phyloP scores from a whole-genome alignment of 2,797 vertebrate species.

The Fistularia commersonii region DNA sequence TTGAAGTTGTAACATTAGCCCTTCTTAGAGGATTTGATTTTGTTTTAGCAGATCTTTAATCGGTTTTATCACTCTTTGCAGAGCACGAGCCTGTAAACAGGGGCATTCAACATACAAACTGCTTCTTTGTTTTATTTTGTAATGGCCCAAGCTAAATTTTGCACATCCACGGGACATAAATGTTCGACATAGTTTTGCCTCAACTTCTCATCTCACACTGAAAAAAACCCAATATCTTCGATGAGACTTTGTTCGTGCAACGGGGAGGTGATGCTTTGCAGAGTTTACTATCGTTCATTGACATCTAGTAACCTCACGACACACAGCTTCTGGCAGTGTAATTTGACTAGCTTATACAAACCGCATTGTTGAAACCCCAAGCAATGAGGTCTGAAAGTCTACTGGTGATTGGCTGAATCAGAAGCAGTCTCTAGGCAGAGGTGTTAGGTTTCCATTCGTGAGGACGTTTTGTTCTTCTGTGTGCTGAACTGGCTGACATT shows the following conservation, averaged over 20 bases:
- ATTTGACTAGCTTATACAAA: constrained; percentile 66
- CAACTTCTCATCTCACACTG: too few relatives aligned
- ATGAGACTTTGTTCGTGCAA: background rate
- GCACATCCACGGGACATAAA: too few relatives aligned
- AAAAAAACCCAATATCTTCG: too few relatives aligned
- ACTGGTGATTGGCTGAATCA: constrained; percentile 60
- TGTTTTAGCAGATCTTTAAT: constrained; percentile 33
- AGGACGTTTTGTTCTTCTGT: constrained; percentile 55
- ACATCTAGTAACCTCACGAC: constrained; percentile 72
- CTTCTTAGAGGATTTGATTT: constrained; percentile 2
- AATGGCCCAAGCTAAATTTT: too few relatives aligned
- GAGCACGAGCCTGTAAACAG: constrained; percentile 12
- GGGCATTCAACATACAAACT: constrained; percentile 34
- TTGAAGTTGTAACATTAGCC: constrained; percentile 15
- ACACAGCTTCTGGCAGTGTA: constrained; percentile 53
- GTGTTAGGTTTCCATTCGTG: constrained; percentile 66
- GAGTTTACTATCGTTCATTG: constrained; percentile 76
- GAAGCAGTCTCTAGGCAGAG: constrained; percentile 55
- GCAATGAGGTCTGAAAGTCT: constrained; percentile 40
- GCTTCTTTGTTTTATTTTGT: constrained; percentile 36
- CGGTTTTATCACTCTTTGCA: constrained; percentile 24
- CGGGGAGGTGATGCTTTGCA: constrained; percentile 9
- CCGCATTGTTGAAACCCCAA: constrained; percentile 66
- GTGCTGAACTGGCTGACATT: constrained; percentile 31
- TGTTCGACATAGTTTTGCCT: too few relatives aligned